These are phyloP conservation scores for Agrypnus murinus DNA, from an alignment of 2,888 invertebrate species.

Conservation along the genomic window DNA sequence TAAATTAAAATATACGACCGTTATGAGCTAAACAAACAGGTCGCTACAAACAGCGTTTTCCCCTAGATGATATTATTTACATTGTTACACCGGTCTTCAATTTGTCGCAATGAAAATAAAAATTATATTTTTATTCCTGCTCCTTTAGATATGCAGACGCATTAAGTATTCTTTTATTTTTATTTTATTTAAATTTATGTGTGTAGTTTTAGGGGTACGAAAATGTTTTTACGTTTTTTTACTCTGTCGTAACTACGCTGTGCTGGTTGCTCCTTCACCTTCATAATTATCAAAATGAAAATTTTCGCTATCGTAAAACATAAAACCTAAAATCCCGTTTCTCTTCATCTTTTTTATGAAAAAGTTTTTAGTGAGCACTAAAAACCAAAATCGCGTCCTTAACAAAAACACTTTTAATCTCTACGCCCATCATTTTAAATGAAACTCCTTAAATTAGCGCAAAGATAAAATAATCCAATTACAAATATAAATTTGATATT, in stretches of 20 bases:
- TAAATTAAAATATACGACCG: conserved; percentile 48
- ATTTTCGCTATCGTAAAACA: neutral
- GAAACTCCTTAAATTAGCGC: conserved; percentile 29
- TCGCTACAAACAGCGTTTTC: conserved; percentile 46
- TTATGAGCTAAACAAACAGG: conserved; percentile 41
- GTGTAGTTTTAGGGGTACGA: neutral
- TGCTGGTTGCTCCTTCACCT: neutral
- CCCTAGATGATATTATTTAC: conserved; percentile 49
- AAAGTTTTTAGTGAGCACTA: no score
- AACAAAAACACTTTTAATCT: conserved; percentile 9
- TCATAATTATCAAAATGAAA: conserved; percentile 4
- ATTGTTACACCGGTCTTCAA: conserved; percentile 47
- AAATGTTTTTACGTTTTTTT: neutral
- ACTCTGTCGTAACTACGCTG: neutral
- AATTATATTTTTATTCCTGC: conserved; percentile 38
- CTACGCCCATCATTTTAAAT: conserved; percentile 9
- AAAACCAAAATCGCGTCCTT: neutral
- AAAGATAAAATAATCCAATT: conserved; percentile 48
- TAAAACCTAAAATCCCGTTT: no score
- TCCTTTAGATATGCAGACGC: no score
- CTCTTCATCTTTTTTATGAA: no score
- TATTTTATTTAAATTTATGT: conserved; percentile 18
- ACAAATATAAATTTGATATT: conserved; percentile 46
- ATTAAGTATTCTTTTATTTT: no score
- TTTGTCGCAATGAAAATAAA: conserved; percentile 48